Conservation (phyloP, 64 coral and sea anemone genomes). For the Astreopora myriophthalma region DNA sequence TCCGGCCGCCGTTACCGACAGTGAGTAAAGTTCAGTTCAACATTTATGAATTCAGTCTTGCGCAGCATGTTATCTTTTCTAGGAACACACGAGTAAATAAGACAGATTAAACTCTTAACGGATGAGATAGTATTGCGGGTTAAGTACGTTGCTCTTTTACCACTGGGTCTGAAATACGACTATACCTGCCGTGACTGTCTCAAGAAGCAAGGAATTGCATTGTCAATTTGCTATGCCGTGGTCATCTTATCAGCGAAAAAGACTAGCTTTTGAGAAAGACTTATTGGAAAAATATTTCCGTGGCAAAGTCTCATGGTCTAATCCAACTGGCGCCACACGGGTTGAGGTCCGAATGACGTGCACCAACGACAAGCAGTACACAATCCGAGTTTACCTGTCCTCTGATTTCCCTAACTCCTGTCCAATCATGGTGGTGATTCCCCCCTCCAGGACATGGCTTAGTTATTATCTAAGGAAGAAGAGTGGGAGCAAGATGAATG, state of each 20-base stretch:
- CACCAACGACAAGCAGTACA: constrained; percentile 49
- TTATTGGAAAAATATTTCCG: constrained; percentile 67
- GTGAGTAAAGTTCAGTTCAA: no score
- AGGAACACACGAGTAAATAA: no score
- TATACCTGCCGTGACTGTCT: no score
- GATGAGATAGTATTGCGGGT: no score
- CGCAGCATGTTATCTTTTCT: no score
- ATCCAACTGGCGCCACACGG: constrained; percentile 36
- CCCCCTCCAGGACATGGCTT: neutral
- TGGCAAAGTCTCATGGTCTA: constrained; percentile 72
- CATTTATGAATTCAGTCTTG: no score
- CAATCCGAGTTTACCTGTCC: constrained; percentile 59
- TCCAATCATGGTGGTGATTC: constrained; percentile 51
- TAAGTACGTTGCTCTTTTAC: no score
- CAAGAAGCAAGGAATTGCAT: no score
- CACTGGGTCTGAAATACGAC: no score
- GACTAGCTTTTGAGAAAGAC: constrained; percentile 62
- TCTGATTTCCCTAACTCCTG: constrained; percentile 59
- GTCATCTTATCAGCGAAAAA: constrained; percentile 43
- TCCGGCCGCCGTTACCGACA: no score
- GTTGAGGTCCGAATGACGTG: constrained; percentile 59
- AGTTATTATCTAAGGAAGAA: neutral
- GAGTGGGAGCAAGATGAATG: neutral
- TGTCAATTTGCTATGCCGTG: neutral
- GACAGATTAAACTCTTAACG: no score